These are phyloP conservation scores for Odontophorus gujanensis DNA, from an alignment of 2,113 vertebrate genomes.

Conservation along the genomic window DNA sequence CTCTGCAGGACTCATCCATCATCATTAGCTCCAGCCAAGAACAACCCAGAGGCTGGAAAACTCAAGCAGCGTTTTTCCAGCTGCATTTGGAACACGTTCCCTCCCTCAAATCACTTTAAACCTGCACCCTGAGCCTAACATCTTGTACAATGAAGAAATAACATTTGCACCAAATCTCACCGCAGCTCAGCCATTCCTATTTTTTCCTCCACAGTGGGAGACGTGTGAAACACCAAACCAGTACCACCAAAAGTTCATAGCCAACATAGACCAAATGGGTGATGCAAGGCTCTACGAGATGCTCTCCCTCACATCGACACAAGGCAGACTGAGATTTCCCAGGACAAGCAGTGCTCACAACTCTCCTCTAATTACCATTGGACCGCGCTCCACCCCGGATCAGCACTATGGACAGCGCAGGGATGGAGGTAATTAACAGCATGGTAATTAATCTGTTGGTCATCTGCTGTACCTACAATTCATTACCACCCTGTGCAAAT, in stretches of 20 bases:
- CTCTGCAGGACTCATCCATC: conserved; percentile 40
- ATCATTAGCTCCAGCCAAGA: conserved; percentile 52
- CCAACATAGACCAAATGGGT: neutral
- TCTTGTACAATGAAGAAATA: neutral
- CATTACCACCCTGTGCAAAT: neutral
- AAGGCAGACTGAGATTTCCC: conserved; percentile 50
- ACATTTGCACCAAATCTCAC: neutral
- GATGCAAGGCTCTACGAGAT: accelerated
- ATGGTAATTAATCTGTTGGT: conserved; percentile 39
- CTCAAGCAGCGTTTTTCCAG: neutral
- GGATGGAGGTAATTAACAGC: conserved; percentile 57
- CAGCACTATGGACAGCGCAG: neutral
- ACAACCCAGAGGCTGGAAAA: conserved; percentile 17
- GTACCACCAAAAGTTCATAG: neutral
- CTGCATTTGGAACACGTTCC: neutral
- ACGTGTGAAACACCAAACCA: accelerated
- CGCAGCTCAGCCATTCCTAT: neutral
- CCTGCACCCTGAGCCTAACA: neutral
- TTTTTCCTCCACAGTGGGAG: neutral
- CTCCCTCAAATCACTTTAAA: neutral
- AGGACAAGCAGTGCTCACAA: conserved; percentile 26
- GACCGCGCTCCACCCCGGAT: conserved; percentile 19
- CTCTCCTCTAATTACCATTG: conserved; percentile 38
- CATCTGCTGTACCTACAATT: neutral
- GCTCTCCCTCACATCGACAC: neutral